Percentiles rank a stretch among this genome's conserved stretches.
Conservation (phyloP, 1,140 invertebrate genomes). For the Pseudomyrmex flavicornis region DNA sequence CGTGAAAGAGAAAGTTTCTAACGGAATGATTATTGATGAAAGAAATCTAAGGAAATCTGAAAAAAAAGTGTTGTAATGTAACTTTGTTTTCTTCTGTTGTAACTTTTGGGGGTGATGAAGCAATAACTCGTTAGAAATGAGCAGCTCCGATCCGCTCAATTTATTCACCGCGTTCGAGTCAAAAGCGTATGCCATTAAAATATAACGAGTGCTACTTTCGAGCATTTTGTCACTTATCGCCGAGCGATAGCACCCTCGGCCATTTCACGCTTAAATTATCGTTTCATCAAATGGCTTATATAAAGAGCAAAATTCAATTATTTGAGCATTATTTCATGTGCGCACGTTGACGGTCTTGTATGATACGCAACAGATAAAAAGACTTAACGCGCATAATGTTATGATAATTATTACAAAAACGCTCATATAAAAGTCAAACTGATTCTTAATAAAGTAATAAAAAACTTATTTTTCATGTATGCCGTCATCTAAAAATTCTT, state of each 20-base stretch:
- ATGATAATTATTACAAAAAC: no score
- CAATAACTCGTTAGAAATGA: not conserved
- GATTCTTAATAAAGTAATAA: no score
- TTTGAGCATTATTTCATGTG: conserved; percentile 46
- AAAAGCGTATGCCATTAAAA: conserved; percentile 20
- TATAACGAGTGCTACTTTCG: conserved; percentile 17
- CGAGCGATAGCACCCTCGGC: conserved; percentile 2
- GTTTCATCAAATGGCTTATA: not conserved
- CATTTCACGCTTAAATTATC: conserved; percentile 53
- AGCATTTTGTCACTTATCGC: conserved; percentile 41
- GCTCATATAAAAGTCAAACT: no score
- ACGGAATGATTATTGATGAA: not conserved
- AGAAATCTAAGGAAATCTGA: no score
- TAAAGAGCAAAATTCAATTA: conserved; percentile 61
- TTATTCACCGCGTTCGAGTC: not conserved
- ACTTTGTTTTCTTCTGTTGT: no score
- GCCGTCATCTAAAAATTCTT: no score
- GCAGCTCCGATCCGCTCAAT: not conserved
- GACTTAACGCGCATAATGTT: no score
- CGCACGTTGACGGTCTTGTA: not conserved
- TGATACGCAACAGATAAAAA: not conserved
- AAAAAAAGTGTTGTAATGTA: no score
- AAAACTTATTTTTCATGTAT: no score
- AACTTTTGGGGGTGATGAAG: not conserved
- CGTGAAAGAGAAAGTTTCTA: not conserved